Percentiles rank a stretch among this genome's conserved stretches.
phyloP scores from a whole-genome alignment of 2,888 invertebrate genomes.

The Microlaimidae sp. region DNA sequence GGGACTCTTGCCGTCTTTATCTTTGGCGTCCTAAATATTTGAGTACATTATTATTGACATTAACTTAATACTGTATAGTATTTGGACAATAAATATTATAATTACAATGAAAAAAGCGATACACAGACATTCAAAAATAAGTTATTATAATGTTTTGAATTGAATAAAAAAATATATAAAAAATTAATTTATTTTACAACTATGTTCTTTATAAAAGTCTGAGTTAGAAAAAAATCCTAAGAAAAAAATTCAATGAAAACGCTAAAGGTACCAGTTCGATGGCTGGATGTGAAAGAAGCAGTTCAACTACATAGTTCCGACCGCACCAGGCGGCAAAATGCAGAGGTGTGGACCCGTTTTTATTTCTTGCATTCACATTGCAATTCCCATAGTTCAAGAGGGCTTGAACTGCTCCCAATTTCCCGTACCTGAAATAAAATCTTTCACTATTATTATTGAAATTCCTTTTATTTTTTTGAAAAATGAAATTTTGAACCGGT shows the following conservation, averaged over 20 bases:
- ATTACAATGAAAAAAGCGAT: too few relatives aligned
- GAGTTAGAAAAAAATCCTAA: too few relatives aligned
- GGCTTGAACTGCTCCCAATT: slow-evolving; percentile 33
- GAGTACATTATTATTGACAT: not conserved
- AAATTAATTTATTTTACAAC: too few relatives aligned
- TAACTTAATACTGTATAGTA: not conserved
- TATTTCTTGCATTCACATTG: slow-evolving; percentile 37
- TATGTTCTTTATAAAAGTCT: too few relatives aligned
- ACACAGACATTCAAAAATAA: too few relatives aligned
- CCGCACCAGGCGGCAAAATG: slow-evolving; percentile 40
- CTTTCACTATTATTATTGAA: too few relatives aligned
- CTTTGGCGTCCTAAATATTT: slow-evolving; percentile 25
- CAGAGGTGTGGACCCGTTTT: slow-evolving; percentile 37
- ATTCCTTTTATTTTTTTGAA: too few relatives aligned
- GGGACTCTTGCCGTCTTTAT: slow-evolving; percentile 37
- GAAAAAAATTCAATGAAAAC: too few relatives aligned
- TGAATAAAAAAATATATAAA: too few relatives aligned
- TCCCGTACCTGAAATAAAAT: slow-evolving; percentile 32
- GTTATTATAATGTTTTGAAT: too few relatives aligned
- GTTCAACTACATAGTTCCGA: slow-evolving; percentile 35
- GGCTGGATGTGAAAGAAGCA: slow-evolving; percentile 32
- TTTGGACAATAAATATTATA: not conserved
- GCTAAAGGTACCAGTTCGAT: not conserved
- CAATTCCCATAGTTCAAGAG: slow-evolving; percentile 35
- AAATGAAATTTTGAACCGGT: too few relatives aligned